Conservation (phyloP, 2,113 vertebrate genomes). For the Galemys pyrenaicus region DNA sequence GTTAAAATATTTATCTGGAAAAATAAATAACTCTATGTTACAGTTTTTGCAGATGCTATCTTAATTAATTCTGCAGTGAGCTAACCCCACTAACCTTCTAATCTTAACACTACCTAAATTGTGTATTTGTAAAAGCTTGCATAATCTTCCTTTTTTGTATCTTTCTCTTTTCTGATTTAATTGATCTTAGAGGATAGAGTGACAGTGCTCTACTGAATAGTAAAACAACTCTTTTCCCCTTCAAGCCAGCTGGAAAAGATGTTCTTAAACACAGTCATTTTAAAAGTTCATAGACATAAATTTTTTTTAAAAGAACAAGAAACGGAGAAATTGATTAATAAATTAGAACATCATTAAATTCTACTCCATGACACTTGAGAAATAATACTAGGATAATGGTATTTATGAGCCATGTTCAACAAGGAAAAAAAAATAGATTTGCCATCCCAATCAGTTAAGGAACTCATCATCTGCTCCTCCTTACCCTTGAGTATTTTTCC, state of each 20-base stretch:
- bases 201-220: not conserved
- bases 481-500: slow-evolving; percentile 35
- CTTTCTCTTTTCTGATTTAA: not conserved
- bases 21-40: slow-evolving; percentile 38
- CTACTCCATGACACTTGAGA: slow-evolving; percentile 26
- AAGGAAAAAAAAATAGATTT: not conserved
- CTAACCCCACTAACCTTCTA: not conserved
- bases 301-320: slow-evolving; percentile 21
- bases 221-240: not conserved
- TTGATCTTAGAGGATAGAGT: not conserved
- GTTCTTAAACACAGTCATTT: slow-evolving; percentile 13
- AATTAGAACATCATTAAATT: slow-evolving; percentile 62
- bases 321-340: slow-evolving; percentile 59
- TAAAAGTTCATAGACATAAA: not conserved
- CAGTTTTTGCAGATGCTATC: not conserved
- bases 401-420: slow-evolving; percentile 8
- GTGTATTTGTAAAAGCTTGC: slow-evolving; percentile 32
- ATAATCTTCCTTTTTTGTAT: not conserved
- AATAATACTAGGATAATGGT: slow-evolving; percentile 52
- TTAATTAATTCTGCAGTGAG: slow-evolving; percentile 3
- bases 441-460: not conserved
- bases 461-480: not conserved
- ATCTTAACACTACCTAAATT: not conserved
- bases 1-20: slow-evolving; percentile 22
- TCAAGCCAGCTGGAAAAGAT: not conserved